Evolutionary conservation across 2,888 invertebrate genomes (phyloP).

Genomic region (Thumatha senex): DNA sequence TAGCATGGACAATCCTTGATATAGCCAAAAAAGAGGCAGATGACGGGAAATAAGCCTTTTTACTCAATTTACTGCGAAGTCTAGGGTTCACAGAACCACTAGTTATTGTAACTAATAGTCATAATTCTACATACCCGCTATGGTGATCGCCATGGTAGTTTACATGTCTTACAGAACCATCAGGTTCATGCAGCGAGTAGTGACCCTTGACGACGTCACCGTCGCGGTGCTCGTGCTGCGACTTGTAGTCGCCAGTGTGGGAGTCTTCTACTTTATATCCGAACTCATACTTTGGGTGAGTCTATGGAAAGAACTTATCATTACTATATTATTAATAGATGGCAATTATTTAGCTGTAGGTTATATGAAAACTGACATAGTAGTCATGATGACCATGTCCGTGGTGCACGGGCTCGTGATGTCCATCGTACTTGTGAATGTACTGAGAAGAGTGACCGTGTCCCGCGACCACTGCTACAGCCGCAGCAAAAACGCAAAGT

Average conservation of each 20-base stretch:
- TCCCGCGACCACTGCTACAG: slow-evolving; percentile 9
- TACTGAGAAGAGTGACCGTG: slow-evolving; percentile 34
- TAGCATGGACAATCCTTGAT: too few species aligned
- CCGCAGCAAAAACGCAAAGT: slow-evolving; percentile 15
- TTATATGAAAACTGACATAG: slow-evolving; percentile 12
- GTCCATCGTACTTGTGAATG: slow-evolving; percentile 54
- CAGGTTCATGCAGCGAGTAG: slow-evolving; percentile 66
- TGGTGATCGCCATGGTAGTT: slow-evolving; percentile 77
- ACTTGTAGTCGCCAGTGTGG: slow-evolving; percentile 79
- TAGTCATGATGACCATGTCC: slow-evolving; percentile 43
- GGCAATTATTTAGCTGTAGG: too few species aligned
- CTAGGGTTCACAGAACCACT: too few species aligned
- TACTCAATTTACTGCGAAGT: too few species aligned
- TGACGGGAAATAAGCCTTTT: too few species aligned
- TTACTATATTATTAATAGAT: background rate
- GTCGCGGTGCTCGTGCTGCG: slow-evolving; percentile 60
- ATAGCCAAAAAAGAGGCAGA: too few species aligned
- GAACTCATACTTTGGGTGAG: slow-evolving; percentile 39
- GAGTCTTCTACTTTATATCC: slow-evolving; percentile 54
- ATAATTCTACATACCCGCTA: slow-evolving; percentile 53
- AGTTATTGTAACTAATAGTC: background rate
- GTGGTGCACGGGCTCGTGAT: slow-evolving; percentile 47
- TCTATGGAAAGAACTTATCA: background rate
- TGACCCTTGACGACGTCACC: slow-evolving; percentile 2
- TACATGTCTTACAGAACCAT: slow-evolving; percentile 75